phyloP scores from a whole-genome alignment of 2,888 invertebrate genomes.

The Brassicogethes aeneus region DNA sequence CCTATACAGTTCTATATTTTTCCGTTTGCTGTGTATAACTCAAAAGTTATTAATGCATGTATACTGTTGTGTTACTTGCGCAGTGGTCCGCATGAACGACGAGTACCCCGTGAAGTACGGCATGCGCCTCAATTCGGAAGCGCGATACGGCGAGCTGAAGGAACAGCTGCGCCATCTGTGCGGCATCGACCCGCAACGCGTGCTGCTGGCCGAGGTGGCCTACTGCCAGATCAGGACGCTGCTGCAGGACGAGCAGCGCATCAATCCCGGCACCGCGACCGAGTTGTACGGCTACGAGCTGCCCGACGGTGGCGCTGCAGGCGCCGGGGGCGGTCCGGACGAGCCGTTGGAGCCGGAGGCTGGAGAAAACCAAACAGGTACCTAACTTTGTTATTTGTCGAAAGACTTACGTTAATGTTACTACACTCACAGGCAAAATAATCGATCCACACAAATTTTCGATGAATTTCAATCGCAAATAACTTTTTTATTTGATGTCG shows the following conservation, averaged over 20 bases:
- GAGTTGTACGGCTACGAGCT: slow-evolving; percentile 65
- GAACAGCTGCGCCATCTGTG: slow-evolving; percentile 57
- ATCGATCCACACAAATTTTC: too few relatives aligned
- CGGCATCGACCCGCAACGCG: slow-evolving; percentile 49
- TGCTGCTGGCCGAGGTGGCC: slow-evolving; percentile 64
- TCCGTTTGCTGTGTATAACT: too few relatives aligned
- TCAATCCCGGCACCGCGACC: slow-evolving; percentile 44
- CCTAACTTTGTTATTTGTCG: not conserved
- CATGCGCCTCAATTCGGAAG: slow-evolving; percentile 72
- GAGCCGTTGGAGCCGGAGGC: slow-evolving; percentile 13
- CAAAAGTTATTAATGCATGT: too few relatives aligned
- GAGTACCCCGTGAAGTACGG: slow-evolving; percentile 80
- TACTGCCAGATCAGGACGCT: slow-evolving; percentile 59
- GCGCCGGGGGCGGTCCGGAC: slow-evolving; percentile 18
- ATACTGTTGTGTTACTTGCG: too few relatives aligned
- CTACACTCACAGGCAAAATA: too few relatives aligned
- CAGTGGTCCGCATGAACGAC: slow-evolving; percentile 72
- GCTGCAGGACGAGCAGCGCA: slow-evolving; percentile 45
- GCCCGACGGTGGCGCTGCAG: slow-evolving; percentile 36
- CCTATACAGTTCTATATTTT: too few relatives aligned
- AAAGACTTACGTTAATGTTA: too few relatives aligned
- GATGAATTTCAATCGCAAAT: too few relatives aligned
- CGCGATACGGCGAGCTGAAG: slow-evolving; percentile 69
- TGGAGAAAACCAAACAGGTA: not conserved
- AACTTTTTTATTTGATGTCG: too few relatives aligned